Evolutionary conservation across 2,888 invertebrate genomes (phyloP), one percentile per base, ranked within the genome.

Genomic region (Gastrophysa polygoni): DNA sequence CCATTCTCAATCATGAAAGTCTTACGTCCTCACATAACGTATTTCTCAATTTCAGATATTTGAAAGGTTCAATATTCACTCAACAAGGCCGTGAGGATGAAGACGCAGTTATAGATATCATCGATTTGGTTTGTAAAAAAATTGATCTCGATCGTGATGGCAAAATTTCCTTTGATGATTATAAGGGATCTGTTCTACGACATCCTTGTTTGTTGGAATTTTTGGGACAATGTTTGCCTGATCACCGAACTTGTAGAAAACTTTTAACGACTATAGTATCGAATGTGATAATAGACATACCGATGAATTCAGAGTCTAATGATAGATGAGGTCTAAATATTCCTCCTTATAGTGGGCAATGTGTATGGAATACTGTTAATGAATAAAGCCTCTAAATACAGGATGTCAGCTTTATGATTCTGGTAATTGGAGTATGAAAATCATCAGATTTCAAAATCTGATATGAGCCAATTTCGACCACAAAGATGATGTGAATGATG

Each of bases 61-160:
- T 90, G 81, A 84, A 83, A 68, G 83, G 83, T 57, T 83, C 84
- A 66, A 74, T 84, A 66, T 83, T 83, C 48, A 87, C 83, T 71
- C 83, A 86, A 0, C 86, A 88, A 59, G 87, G 86, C 52, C 91
- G 91, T 59, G 92, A 92, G 67, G 88, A 90, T 43, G 90, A 89
- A 57, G 91, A 91, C 76, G 88, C 87, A 56, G 87, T 87, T 0
- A 87, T 90, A 86, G 92, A 92, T 74, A 83, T 92, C 72, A 87
- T 89, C 0, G 90, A 90, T 68, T 85, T 88, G 21, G 82, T 90
- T 70, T 80, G 91, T 16, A 90, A 88, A 73, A 88, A 90, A 73
- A 86, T 92, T 85, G 92, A 92, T 73, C 64, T 83, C 0, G 92
- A 93, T 73, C 83, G 88, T 60, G 92, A 92, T 73, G 90, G 91